Percentiles rank a stretch among this genome's conserved stretches.
Conservation (phyloP, 2,113 vertebrate species). For the Hemicordylus capensis region DNA sequence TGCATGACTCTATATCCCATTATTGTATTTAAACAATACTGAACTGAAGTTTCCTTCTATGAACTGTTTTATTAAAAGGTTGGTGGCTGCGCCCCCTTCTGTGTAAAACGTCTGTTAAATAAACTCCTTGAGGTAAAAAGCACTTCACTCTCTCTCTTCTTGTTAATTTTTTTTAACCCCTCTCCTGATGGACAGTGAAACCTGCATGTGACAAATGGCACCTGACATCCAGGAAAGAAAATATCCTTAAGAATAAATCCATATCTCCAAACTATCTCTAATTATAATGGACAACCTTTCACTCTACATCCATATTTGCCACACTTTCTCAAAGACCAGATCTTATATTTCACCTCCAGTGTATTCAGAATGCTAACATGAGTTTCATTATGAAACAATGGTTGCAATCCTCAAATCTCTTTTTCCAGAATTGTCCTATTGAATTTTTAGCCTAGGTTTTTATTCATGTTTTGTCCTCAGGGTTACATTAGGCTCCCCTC, state of each 20-base stretch:
- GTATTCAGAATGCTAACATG: slow-evolving; percentile 50
- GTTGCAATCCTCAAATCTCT: slow-evolving; percentile 38
- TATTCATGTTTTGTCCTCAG: neutral
- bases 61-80: slow-evolving; percentile 51
- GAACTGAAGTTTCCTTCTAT: slow-evolving; percentile 36
- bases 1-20: slow-evolving; percentile 23
- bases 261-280: slow-evolving; percentile 74
- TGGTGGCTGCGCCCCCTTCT: slow-evolving; percentile 42
- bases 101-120: slow-evolving; percentile 58
- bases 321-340: slow-evolving; percentile 60
- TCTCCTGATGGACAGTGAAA: slow-evolving; percentile 79
- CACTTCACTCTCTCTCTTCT: slow-evolving; percentile 22
- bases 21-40: slow-evolving; percentile 7
- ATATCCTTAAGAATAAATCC: slow-evolving; percentile 78
- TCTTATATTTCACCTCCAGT: slow-evolving; percentile 59
- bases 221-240: slow-evolving; percentile 79
- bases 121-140: slow-evolving; percentile 70
- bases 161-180: slow-evolving; percentile 67
- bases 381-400: slow-evolving; percentile 54
- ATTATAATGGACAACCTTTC: slow-evolving; percentile 77
- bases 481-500: slow-evolving; percentile 24
- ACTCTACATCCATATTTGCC: slow-evolving; percentile 74
- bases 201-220: slow-evolving; percentile 79
- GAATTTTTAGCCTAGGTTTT: neutral
- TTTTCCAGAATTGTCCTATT: neutral